Conservation (phyloP, 2,797 vertebrate species). For the Anguilla anguilla region DNA sequence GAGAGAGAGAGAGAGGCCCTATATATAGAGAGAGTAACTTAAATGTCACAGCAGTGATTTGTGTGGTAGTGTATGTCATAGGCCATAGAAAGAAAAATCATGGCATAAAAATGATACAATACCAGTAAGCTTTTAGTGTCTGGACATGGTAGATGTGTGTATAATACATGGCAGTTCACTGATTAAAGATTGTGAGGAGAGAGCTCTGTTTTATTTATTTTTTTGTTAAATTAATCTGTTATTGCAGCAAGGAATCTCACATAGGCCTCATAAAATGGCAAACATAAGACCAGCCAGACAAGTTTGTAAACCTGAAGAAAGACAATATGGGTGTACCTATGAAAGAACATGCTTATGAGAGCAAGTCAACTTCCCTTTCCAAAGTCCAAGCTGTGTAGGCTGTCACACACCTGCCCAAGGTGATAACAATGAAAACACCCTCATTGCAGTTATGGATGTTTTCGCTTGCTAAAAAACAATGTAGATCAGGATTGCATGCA, state of each 20-base stretch:
- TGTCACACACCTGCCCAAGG: constrained; percentile 15
- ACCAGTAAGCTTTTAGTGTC: background rate
- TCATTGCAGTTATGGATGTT: background rate
- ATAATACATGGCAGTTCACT: background rate
- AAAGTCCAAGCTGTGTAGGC: background rate
- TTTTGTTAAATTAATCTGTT: constrained; percentile 44
- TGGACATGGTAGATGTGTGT: background rate
- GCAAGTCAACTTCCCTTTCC: background rate
- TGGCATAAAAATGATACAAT: constrained; percentile 37
- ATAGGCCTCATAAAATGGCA: background rate
- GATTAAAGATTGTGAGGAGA: background rate
- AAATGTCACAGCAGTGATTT: constrained; percentile 24
- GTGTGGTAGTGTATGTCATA: background rate
- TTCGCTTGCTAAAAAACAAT: background rate
- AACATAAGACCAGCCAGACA: background rate
- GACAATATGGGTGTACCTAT: constrained; percentile 1
- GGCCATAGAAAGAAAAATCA: constrained; percentile 25
- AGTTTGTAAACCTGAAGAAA: background rate
- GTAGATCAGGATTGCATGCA: constrained; percentile 8
- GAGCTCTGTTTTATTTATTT: constrained; percentile 32
- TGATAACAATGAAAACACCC: background rate
- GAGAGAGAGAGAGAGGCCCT: too few relatives aligned
- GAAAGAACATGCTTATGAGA: background rate
- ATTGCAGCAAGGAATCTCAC: constrained; percentile 44
- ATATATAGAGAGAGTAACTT: background rate